Percentiles rank a stretch among this genome's conserved stretches.
Evolutionary conservation across 1,140 invertebrate genomes (phyloP).

Genomic region (Ganaspis sp.): DNA sequence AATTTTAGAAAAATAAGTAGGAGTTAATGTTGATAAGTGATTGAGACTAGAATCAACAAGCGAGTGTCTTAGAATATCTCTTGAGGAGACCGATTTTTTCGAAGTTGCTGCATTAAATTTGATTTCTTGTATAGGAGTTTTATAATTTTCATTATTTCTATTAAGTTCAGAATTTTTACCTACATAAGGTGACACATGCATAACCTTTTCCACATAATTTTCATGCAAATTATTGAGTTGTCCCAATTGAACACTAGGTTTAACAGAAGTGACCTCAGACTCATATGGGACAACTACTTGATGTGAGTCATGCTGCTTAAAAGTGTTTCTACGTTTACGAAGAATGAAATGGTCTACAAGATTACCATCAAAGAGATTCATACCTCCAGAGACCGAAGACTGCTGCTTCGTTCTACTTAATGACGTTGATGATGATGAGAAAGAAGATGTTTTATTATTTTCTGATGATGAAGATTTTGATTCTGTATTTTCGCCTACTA

Average conservation of each 20-base stretch:
- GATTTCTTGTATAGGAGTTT: background rate
- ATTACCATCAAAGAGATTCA: constrained; percentile 59
- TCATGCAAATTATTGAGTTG: constrained; percentile 54
- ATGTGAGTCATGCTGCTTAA: constrained; percentile 78
- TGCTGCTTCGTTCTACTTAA: constrained; percentile 76
- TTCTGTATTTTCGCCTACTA: constrained; percentile 86
- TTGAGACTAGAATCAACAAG: background rate
- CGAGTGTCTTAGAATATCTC: background rate
- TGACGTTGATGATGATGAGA: constrained; percentile 79
- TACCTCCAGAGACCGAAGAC: constrained; percentile 80
- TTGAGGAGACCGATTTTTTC: background rate
- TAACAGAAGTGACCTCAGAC: constrained; percentile 40
- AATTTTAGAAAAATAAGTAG: background rate
- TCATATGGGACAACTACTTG: constrained; percentile 47
- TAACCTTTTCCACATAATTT: constrained; percentile 53
- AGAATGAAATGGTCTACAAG: constrained; percentile 68
- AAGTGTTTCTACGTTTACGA: constrained; percentile 81
- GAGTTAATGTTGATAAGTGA: background rate
- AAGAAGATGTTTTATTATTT: constrained; percentile 79
- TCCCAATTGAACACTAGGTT: constrained; percentile 33
- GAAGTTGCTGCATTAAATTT: background rate
- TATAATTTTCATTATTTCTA: background rate
- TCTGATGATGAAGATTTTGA: constrained; percentile 80
- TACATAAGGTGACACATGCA: constrained; percentile 51
- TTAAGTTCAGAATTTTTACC: background rate